These are phyloP conservation scores for Drosophila setifemur DNA, from an alignment of 1,140 invertebrate species.

Conservation along the genomic window DNA sequence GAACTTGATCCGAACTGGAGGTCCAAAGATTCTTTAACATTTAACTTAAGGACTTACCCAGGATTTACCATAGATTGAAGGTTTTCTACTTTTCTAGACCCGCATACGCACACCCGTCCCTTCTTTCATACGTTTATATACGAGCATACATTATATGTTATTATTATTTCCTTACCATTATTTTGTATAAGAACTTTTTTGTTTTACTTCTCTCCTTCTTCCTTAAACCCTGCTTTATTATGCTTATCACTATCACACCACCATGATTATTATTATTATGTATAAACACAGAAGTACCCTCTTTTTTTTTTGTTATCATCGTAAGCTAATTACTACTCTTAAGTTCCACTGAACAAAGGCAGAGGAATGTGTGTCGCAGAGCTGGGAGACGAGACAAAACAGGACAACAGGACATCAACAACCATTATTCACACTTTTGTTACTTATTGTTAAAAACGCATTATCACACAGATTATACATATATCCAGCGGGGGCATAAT, in stretches of 20 bases:
- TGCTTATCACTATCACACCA: slow-evolving; percentile 3
- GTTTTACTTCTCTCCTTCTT: background rate
- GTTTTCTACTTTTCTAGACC: slow-evolving; percentile 4
- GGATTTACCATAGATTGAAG: too few relatives aligned
- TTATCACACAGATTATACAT: background rate
- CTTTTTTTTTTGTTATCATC: slow-evolving; percentile 19
- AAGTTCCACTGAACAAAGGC: slow-evolving; percentile 40
- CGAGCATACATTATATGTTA: too few relatives aligned
- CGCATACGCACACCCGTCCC: slow-evolving; percentile 1
- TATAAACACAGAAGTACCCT: too few relatives aligned
- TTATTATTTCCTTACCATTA: background rate
- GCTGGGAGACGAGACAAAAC: background rate
- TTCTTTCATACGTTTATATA: too few relatives aligned
- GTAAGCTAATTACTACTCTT: slow-evolving; percentile 28
- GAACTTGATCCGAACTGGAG: too few relatives aligned
- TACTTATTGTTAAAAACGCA: slow-evolving; percentile 37
- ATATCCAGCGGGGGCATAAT: background rate
- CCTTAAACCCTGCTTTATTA: too few relatives aligned
- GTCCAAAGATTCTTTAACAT: too few relatives aligned
- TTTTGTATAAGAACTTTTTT: background rate
- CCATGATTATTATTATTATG: slow-evolving; percentile 16
- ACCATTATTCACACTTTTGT: slow-evolving; percentile 31
- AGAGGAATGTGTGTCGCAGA: background rate
- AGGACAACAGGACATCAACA: slow-evolving; percentile 12
- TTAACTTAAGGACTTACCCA: too few relatives aligned